Base-by-base conservation (phyloP, 2,797 vertebrate genomes). In the Nasua narica region DNA sequence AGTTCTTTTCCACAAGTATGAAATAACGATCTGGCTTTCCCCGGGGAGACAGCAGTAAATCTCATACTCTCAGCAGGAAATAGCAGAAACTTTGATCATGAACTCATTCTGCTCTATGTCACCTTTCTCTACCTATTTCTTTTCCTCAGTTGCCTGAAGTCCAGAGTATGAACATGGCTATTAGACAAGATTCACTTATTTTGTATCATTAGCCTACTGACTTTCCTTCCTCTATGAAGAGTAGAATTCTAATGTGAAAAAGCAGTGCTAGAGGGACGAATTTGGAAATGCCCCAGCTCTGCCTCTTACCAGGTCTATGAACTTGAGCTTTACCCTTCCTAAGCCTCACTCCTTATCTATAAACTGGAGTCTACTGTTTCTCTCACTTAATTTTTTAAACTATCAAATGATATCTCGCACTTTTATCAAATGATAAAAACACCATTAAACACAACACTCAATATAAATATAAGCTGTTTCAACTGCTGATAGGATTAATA, bases 211-310 rank as follows among this genome's bases (percentile, higher is more conserved):
- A 89, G 8, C 52, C 65, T 86, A n/a, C 18, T 58, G 56, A 43
- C 35, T 93, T 96, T 88, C 67, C 21, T 96, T 77, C 40, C 54
- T n/a, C 27, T 69, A 56, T 79, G 32, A 78, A 46, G 95, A 96
- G 13, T 54, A 37, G 8, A 84, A 76, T 94, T 93, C n/a, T 70
- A 89, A 74, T 10, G 2, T 52, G 5, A 79, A 69, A 84, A 76
- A 29, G 10, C 19, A 92, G 40, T 3, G 4, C 50, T 37, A 60
- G 9, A 62, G 15, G 19, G 14, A 72, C 18, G 25, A 6, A 18
- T 72, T 69, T 94, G 40, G 37, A 90, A 86, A 86, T 48, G 5
- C 46, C 6, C 29, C 23, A 46, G 14, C 15, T 94, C 5, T 50
- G 48, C 13, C 12, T 4, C 3, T 72, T 25, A 32, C 37, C 32